phyloP scores from a whole-genome alignment of 2,888 invertebrate genomes.

The Meteorus colon region DNA sequence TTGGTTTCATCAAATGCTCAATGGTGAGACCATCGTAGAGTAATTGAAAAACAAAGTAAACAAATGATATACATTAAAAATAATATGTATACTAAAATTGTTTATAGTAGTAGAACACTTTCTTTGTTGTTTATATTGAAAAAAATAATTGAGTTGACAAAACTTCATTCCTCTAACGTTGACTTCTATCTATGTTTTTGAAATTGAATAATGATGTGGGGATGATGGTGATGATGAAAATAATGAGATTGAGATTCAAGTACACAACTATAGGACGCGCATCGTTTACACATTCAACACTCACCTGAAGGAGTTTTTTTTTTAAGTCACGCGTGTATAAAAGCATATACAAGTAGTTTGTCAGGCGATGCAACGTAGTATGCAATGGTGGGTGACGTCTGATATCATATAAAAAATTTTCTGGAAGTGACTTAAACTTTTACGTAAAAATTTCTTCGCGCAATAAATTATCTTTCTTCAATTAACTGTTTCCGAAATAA shows the following conservation, averaged over 20 bases:
- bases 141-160: not conserved
- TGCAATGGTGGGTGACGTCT: no score
- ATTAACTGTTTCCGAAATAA: no score
- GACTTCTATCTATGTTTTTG: slow-evolving; percentile 26
- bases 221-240: no score
- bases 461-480: no score
- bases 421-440: not conserved
- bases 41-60: slow-evolving; percentile 19
- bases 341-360: not conserved
- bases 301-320: slow-evolving; percentile 32
- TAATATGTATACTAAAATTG: not conserved
- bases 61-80: not conserved
- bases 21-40: not conserved
- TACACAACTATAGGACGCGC: slow-evolving; percentile 36
- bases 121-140: no score
- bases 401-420: not conserved
- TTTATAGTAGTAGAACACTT: no score
- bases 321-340: slow-evolving; percentile 23
- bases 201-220: not conserved
- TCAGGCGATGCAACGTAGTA: no score
- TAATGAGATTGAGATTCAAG: slow-evolving; percentile 29
- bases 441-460: no score
- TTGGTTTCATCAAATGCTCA: slow-evolving; percentile 1
- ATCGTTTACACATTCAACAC: slow-evolving; percentile 28
- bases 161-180: slow-evolving; percentile 11